Conservation (phyloP, 2,113 vertebrate species). For the Dasyprocta punctata region DNA sequence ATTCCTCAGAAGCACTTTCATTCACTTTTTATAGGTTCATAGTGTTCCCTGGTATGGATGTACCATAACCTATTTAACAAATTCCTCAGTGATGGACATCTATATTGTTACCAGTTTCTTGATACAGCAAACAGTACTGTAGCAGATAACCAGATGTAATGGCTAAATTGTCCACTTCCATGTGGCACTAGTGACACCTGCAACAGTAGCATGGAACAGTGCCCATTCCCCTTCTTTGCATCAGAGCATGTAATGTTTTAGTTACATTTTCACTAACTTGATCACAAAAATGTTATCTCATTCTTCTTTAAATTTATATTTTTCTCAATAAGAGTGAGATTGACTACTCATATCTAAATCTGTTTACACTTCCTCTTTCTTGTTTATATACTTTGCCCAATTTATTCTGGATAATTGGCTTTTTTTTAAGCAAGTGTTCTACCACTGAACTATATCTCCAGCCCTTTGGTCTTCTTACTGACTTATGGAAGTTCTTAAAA, state of each 20-base stretch:
- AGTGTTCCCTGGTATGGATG: neutral
- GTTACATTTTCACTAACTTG: neutral
- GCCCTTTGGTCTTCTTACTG: neutral
- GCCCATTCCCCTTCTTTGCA: neutral
- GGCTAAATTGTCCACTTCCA: neutral
- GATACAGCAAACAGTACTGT: neutral
- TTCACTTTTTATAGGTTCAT: neutral
- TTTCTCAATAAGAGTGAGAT: neutral
- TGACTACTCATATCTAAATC: neutral
- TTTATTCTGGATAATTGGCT: neutral
- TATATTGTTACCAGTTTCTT: neutral
- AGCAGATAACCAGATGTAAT: neutral
- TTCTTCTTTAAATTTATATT: neutral
- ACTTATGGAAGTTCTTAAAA: neutral
- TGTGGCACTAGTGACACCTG: neutral
- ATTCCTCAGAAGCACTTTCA: neutral
- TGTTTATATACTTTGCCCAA: neutral
- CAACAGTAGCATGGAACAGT: rapidly evolving
- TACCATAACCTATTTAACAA: neutral
- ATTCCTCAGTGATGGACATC: neutral
- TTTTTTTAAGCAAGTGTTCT: neutral
- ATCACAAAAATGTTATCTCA: neutral
- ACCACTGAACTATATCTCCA: neutral
- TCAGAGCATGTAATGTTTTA: neutral
- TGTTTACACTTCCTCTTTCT: neutral